phyloP scores from a whole-genome alignment of 2,113 vertebrate species.

The Hemiscyllium ocellatum region DNA sequence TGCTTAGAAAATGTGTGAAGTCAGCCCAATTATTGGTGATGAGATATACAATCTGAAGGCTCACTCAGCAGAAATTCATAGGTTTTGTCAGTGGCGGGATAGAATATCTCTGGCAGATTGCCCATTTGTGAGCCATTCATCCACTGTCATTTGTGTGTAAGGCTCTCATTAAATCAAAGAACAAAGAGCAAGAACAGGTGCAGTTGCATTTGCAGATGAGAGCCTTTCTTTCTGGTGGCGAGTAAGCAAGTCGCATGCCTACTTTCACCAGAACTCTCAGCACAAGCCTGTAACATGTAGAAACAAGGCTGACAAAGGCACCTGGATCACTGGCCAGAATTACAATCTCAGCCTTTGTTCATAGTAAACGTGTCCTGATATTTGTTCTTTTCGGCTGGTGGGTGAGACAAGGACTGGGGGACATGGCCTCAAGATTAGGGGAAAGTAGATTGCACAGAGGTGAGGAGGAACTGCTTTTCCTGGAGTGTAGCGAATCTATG shows the following conservation, averaged over 20 bases:
- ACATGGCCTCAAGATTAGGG: no score
- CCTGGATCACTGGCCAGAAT: background rate
- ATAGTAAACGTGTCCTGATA: background rate
- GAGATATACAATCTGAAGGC: background rate
- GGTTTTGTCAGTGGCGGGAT: background rate
- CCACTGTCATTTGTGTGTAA: background rate
- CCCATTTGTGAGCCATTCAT: background rate
- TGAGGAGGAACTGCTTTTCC: no score
- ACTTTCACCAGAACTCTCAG: background rate
- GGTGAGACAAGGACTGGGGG: no score
- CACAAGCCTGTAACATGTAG: background rate
- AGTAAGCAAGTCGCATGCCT: background rate
- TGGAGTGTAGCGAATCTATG: no score
- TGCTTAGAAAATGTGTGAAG: conserved; percentile 10
- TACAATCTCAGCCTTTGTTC: background rate
- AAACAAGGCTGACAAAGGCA: background rate
- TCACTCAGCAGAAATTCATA: background rate
- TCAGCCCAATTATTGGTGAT: conserved; percentile 18
- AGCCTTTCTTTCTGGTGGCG: background rate
- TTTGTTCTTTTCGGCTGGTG: background rate
- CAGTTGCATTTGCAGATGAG: background rate
- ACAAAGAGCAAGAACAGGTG: conserved; percentile 7
- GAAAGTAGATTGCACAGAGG: no score
- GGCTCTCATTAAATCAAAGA: background rate
- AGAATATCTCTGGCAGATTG: conserved; percentile 4